Conservation (phyloP, 2,113 vertebrate genomes). For the Serinus canaria region DNA sequence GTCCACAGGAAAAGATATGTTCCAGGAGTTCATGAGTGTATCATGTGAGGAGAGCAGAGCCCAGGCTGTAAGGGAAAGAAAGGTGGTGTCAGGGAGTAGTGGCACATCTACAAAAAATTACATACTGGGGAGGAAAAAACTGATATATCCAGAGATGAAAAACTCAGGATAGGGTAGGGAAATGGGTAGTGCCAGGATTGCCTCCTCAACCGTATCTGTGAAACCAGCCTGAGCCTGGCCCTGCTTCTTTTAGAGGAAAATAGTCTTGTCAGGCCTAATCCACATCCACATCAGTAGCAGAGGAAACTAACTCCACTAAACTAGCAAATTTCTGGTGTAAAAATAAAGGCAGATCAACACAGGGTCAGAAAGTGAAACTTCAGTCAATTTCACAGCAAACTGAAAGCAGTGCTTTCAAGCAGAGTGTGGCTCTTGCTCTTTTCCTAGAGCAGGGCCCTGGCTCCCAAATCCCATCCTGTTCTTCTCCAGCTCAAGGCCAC, state of each 20-base stretch:
- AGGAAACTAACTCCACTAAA: background rate
- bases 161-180: background rate
- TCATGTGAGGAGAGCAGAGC: rapidly evolving
- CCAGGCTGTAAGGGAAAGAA: background rate
- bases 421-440: background rate
- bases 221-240: background rate
- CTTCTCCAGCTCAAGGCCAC: background rate
- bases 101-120: background rate
- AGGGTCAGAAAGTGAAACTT: background rate
- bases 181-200: background rate
- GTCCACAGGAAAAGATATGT: too few species aligned
- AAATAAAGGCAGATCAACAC: background rate
- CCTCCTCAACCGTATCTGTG: rapidly evolving
- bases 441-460: background rate
- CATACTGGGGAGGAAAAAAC: rapidly evolving
- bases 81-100: rapidly evolving
- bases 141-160: background rate
- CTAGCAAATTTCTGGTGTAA: background rate
- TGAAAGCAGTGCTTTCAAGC: background rate
- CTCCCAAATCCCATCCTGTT: background rate
- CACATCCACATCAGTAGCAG: background rate
- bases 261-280: background rate
- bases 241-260: background rate
- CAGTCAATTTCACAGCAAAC: background rate
- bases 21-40: rapidly evolving